Conservation (phyloP, 2,888 invertebrate species). For the Drosophila formosana region DNA sequence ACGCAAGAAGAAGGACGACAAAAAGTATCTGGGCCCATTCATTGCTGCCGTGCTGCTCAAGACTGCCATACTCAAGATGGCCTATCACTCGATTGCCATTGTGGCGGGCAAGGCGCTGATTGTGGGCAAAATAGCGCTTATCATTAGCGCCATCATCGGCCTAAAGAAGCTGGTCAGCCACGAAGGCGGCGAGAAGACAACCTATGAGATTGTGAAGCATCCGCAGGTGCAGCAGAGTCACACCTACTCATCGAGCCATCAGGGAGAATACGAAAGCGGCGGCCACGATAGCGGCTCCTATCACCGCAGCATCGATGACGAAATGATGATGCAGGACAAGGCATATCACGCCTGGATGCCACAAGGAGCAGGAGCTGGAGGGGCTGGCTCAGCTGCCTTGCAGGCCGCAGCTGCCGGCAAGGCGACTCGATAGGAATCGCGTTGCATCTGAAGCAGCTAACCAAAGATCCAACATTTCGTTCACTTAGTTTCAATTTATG, state of each 20-base stretch:
- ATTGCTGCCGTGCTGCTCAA: conserved; percentile 90
- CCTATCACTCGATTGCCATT: conserved; percentile 90
- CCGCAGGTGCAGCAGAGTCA: conserved; percentile 93
- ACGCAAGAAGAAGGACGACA: conserved; percentile 87
- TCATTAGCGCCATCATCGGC: conserved; percentile 92
- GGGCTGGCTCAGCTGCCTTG: conserved; percentile 19
- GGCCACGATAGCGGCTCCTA: conserved; percentile 87
- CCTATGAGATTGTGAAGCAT: conserved; percentile 94
- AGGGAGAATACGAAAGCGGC: conserved; percentile 88
- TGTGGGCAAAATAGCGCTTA: conserved; percentile 93
- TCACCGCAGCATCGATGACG: conserved; percentile 87
- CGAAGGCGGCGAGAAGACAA: conserved; percentile 91
- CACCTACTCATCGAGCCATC: conserved; percentile 89
- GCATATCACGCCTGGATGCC: conserved; percentile 87
- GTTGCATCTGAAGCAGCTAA: conserved; percentile 35
- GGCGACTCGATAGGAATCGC: conserved; percentile 56
- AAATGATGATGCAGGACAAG: conserved; percentile 88
- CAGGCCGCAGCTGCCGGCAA: conserved; percentile 35
- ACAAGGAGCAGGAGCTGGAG: conserved; percentile 43
- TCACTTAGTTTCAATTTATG: conserved; percentile 66
- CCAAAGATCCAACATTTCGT: conserved; percentile 69
- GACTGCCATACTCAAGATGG: conserved; percentile 90
- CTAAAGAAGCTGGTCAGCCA: conserved; percentile 91
- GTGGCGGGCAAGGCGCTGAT: conserved; percentile 93
- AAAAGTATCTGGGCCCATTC: conserved; percentile 89